These are phyloP conservation scores for Cydia splendana DNA, from an alignment of 1,140 invertebrate species.

Conservation along the genomic window DNA sequence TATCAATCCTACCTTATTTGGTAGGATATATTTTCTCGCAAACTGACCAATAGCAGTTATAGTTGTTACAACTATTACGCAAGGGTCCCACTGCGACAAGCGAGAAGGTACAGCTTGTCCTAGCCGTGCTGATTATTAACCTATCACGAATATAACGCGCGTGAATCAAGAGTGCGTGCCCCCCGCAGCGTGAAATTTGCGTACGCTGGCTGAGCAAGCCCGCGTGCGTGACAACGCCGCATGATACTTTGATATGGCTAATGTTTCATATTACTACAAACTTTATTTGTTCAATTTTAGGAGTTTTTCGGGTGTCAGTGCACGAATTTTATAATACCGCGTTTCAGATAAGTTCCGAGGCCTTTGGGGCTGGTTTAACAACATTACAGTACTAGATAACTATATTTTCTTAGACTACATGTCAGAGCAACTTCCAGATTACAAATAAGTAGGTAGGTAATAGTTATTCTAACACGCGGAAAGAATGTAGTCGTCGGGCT, in stretches of 20 bases:
- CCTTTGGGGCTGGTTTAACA: neutral
- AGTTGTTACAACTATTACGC: neutral
- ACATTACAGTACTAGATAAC: too few species aligned
- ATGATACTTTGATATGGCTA: slow-evolving; percentile 12
- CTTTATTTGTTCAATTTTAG: neutral
- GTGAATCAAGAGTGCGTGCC: neutral
- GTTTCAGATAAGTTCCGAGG: neutral
- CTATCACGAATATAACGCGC: slow-evolving; percentile 10
- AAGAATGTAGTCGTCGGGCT: too few species aligned
- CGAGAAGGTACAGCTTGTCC: neutral
- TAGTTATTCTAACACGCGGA: too few species aligned
- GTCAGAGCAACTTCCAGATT: too few species aligned
- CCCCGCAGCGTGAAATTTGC: slow-evolving; percentile 13
- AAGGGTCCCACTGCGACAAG: neutral
- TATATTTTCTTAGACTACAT: too few species aligned
- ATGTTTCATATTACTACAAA: neutral
- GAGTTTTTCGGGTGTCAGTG: neutral
- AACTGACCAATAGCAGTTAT: neutral
- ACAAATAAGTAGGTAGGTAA: too few species aligned
- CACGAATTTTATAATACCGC: neutral
- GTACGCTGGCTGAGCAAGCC: slow-evolving; percentile 4
- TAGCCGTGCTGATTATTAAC: neutral
- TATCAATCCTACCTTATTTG: too few species aligned
- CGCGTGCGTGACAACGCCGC: slow-evolving; percentile 6
- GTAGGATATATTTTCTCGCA: too few species aligned